Conservation (phyloP, 2,888 invertebrate genomes). For the Morpho deidamia region DNA sequence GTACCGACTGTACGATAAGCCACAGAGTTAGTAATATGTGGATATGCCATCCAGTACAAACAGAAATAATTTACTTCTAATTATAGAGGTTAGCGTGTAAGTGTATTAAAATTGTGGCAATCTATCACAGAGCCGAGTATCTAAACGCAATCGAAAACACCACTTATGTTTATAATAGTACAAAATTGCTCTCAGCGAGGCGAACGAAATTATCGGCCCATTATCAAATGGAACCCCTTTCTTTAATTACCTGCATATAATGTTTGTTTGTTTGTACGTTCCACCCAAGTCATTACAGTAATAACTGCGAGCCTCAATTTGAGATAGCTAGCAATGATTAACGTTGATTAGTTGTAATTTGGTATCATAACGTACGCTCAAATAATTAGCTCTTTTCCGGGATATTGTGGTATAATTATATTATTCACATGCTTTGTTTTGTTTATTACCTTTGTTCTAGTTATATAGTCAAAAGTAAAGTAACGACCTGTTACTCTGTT, state of each 20-base stretch:
- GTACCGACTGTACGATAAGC: background rate
- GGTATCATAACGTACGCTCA: slow-evolving; percentile 41
- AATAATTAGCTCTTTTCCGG: slow-evolving; percentile 54
- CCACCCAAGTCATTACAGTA: slow-evolving; percentile 62
- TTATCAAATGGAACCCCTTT: slow-evolving; percentile 73
- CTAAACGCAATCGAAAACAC: slow-evolving; percentile 55
- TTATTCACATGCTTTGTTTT: background rate
- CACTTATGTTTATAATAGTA: slow-evolving; percentile 63
- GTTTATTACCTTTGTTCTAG: background rate
- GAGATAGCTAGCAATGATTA: slow-evolving; percentile 51
- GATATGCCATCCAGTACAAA: slow-evolving; percentile 1
- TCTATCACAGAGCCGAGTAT: slow-evolving; percentile 57
- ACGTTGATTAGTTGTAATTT: slow-evolving; percentile 65
- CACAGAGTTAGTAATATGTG: background rate
- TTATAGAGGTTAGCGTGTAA: slow-evolving; percentile 19
- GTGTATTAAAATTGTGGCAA: slow-evolving; percentile 39
- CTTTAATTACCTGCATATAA: slow-evolving; percentile 71
- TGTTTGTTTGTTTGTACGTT: slow-evolving; percentile 69
- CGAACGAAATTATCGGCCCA: slow-evolving; percentile 64
- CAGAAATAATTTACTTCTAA: slow-evolving; percentile 20
- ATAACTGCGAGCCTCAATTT: slow-evolving; percentile 59
- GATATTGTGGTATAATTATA: slow-evolving; percentile 32
- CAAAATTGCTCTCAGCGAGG: slow-evolving; percentile 59
- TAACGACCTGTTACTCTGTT: too few species aligned
- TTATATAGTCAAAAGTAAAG: too few species aligned